Evolutionary conservation across 2,888 invertebrate species (phyloP).

Genomic region (Dendrolimus pini): DNA sequence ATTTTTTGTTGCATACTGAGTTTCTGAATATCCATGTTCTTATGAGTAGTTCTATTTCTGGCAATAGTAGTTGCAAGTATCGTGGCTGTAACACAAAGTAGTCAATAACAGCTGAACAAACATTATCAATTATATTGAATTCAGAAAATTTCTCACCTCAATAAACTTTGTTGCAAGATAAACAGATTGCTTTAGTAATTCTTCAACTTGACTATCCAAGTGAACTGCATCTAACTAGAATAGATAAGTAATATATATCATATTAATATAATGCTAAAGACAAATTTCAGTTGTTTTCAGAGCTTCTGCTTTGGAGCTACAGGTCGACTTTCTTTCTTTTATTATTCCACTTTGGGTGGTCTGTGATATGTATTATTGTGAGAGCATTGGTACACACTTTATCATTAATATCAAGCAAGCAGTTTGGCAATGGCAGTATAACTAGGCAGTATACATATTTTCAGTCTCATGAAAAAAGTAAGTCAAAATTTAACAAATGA

Average conservation of each 20-base stretch:
- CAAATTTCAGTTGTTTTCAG: neutral
- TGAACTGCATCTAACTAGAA: slow-evolving; percentile 85
- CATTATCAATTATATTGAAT: neutral
- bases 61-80: slow-evolving; percentile 76
- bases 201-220: slow-evolving; percentile 86
- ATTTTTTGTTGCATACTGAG: slow-evolving; percentile 79
- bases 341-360: too few relatives aligned
- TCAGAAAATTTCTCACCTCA: slow-evolving; percentile 64
- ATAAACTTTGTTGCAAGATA: slow-evolving; percentile 80
- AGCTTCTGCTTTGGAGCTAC: too few relatives aligned
- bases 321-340: too few relatives aligned
- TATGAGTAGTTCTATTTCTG: slow-evolving; percentile 83
- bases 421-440: too few relatives aligned
- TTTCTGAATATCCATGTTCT: slow-evolving; percentile 82
- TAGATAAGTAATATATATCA: slow-evolving; percentile 1
- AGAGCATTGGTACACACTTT: too few relatives aligned
- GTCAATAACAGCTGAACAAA: neutral
- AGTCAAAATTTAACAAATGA: too few relatives aligned
- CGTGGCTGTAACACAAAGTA: slow-evolving; percentile 72
- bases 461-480: too few relatives aligned
- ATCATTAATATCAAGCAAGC: too few relatives aligned
- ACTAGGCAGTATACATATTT: too few relatives aligned
- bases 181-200: slow-evolving; percentile 81
- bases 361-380: too few relatives aligned
- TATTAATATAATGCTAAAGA: neutral